Conservation (phyloP, 2,797 vertebrate species). For the Sternarchorhynchus goeldii region DNA sequence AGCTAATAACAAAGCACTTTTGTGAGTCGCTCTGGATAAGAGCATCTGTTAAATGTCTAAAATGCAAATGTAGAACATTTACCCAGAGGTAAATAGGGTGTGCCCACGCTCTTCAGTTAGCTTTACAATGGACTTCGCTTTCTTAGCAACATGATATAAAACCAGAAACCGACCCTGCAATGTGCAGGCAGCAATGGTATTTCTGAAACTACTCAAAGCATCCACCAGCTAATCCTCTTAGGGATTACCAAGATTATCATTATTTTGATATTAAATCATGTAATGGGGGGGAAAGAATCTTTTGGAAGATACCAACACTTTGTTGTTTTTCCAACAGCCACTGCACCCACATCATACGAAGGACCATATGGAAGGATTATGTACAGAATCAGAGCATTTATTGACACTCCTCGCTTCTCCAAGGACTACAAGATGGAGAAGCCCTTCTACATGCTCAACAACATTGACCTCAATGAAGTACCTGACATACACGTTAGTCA, state of each 20-base stretch:
- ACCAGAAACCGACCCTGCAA: background rate
- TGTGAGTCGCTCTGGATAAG: too few relatives aligned
- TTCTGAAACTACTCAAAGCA: conserved; percentile 14
- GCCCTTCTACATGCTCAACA: conserved; percentile 84
- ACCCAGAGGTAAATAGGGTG: background rate
- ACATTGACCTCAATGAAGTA: conserved; percentile 88
- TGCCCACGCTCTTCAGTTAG: background rate
- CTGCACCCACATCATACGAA: conserved; percentile 91
- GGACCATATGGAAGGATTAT: conserved; percentile 89
- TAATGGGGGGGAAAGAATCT: background rate
- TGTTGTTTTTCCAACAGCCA: conserved; percentile 67
- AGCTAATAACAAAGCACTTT: too few relatives aligned
- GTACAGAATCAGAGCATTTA: conserved; percentile 85
- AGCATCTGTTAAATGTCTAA: too few relatives aligned
- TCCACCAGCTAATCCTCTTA: conserved; percentile 12
- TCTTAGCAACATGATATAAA: background rate
- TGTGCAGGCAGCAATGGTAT: background rate
- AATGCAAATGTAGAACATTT: too few relatives aligned
- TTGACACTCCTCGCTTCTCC: conserved; percentile 89
- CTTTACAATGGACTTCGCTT: too few relatives aligned
- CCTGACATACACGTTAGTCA: conserved; percentile 88
- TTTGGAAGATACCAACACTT: background rate
- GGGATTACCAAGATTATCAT: too few relatives aligned
- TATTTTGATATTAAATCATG: background rate
- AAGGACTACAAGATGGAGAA: conserved; percentile 88